Evolutionary conservation across 2,113 vertebrate species (phyloP), one percentile per base, ranked within the genome.

Genomic region (Meles meles): DNA sequence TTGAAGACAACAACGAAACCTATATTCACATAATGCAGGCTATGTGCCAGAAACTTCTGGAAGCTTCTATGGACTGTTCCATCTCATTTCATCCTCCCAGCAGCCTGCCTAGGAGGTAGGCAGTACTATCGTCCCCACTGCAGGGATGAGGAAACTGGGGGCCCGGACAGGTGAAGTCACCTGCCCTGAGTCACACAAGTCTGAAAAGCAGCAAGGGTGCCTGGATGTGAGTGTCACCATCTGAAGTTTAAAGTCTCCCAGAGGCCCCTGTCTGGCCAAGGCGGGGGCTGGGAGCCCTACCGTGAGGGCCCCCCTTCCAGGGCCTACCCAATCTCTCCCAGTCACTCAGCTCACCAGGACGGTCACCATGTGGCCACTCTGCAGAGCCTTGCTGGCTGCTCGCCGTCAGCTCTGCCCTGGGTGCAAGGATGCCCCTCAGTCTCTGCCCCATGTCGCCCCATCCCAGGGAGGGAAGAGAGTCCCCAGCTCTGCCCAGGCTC

Each of bases 131-230:
- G 82, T 31, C 9, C 74, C 44, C 31, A 1, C 44, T 61, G 59
- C 39, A 74, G 12, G 76, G 47, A 86, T 27, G 11, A 69, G 85
- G 18, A 74, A 25, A 52, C 47, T 31, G 6, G 47, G 47, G 39
- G 44, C 25, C 21, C 14, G 49, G 83, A 77, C 59, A 55, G 39
- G 67, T 82, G 76, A 91, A 79, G 25, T 94, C 76, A 67, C 29
- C 77, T 71, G 6, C 23, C 34, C 5, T 69, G 74, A 77, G 87
- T 69, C 59, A 44, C 47, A 47, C 39, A 34, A 39, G 72, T 34
- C 20, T 39, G 52, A 80, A 69, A 71, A 37, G 49, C 57, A 39
- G 61, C 14, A 23, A 63, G 63, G 4, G 12, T 42, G 49, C 67
- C 59, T 49, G 11, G 37, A 69, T 13, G n/a, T 42, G 61, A 89